A percentile compares a stretch with the other conserved stretches of the same genome.
phyloP scores from a whole-genome alignment of 1,140 invertebrate genomes.

The Eumeta japonica region DNA sequence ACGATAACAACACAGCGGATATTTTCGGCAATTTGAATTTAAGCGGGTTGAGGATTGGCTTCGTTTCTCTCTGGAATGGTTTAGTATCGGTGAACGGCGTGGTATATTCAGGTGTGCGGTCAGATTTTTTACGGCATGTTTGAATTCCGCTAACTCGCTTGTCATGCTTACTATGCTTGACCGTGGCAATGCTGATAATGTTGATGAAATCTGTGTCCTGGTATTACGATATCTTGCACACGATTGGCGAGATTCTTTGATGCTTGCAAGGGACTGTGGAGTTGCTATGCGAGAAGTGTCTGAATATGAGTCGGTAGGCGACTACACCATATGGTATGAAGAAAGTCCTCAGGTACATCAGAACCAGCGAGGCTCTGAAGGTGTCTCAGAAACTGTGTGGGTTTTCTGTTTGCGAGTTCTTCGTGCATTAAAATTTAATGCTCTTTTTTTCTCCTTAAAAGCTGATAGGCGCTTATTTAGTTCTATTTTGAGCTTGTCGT shows the following conservation, averaged over 20 bases:
- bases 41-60: background rate
- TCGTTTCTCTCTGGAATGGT: too few relatives aligned
- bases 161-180: background rate
- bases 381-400: slow-evolving; percentile 17
- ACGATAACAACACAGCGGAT: slow-evolving; percentile 7
- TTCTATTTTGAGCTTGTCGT: slow-evolving; percentile 4
- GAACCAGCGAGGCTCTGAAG: slow-evolving; percentile 7
- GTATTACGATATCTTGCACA: background rate
- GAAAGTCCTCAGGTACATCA: slow-evolving; percentile 3
- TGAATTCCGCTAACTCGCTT: background rate
- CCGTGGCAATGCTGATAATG: background rate
- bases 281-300: background rate
- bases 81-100: too few relatives aligned
- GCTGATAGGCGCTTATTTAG: background rate
- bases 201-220: background rate
- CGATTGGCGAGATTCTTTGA: slow-evolving; percentile 3
- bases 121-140: background rate
- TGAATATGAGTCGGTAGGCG: slow-evolving; percentile 4
- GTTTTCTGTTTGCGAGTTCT: slow-evolving; percentile 17
- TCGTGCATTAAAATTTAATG: slow-evolving; percentile 18
- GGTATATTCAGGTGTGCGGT: background rate
- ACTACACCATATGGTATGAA: slow-evolving; percentile 5
- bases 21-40: slow-evolving; percentile 3
- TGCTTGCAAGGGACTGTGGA: background rate
- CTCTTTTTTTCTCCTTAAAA: slow-evolving; percentile 5